Evolutionary conservation across 2,113 vertebrate genomes (phyloP), one percentile per base, ranked within the genome.

Genomic region (Plecturocebus donacophilus): DNA sequence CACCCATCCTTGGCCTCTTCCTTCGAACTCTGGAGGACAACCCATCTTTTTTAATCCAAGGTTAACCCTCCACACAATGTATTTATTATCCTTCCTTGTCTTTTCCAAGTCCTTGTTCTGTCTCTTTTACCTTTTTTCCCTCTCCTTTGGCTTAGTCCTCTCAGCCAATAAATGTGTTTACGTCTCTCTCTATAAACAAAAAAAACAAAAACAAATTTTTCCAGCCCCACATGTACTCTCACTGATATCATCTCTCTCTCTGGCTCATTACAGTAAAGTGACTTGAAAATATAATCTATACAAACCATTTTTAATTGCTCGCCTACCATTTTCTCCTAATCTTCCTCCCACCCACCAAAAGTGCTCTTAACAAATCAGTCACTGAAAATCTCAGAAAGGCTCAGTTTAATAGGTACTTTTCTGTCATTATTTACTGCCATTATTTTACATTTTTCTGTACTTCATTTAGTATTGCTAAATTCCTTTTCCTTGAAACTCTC

Each of bases 401-500:
- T 25, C 38, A 42, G 32, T 25, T 42, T 75, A 47, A 2, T 11
- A 40, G 47, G 71, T n/a, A 32, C 20, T 56, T 87, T 94, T 47
- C 47, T 75, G 66, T 82, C 25, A 11, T 76, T 64, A 61, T 64
- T 30, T 64, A 64, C 61, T 30, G 61, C 30, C 27, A 64, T 64
- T 64, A 87, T 68, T 89, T 90, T 40, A 49, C 19, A 66, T 40
- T 23, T 27, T 38, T 64, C 23, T 75, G 30, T 42, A 61, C 12
- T 54, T 86, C 64, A n/a, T 84, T 30, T 42, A 25, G 23, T 25
- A 56, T 38, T 70, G 40, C 40, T 32, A 19, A 79, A 85, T 66
- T 49, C n/a, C 10, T 58, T 90, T 91, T 70, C 61, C 58, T 91
- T n/a, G 35, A 79, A 84, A 70, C 23, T 56, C 35, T 54, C 77